Conservation (phyloP, 2,797 vertebrate species). For the Morelia viridis region DNA sequence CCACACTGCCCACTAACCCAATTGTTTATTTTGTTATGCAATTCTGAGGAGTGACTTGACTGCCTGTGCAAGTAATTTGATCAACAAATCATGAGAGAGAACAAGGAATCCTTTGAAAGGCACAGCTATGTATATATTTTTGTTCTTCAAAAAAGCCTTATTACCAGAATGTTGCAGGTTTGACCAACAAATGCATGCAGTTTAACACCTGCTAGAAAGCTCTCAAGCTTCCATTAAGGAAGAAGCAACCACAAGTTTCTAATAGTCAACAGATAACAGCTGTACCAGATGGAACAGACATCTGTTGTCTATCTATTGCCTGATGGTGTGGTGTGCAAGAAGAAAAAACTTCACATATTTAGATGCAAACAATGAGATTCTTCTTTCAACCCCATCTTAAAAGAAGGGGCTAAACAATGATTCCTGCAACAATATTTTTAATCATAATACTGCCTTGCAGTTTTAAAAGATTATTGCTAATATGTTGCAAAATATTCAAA, state of each 20-base stretch:
- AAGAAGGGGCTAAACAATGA: background rate
- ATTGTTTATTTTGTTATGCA: constrained; percentile 29
- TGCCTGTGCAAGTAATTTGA: constrained; percentile 27
- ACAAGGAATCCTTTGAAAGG: constrained; percentile 23
- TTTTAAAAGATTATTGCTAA: background rate
- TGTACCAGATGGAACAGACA: background rate
- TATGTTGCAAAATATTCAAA: background rate
- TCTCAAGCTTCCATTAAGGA: constrained; percentile 5
- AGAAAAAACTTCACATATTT: background rate
- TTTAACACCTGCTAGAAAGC: constrained; percentile 17
- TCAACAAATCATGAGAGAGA: constrained; percentile 18
- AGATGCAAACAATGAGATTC: background rate
- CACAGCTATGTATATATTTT: constrained; percentile 10
- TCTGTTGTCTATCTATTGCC: accelerated
- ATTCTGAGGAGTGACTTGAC: constrained; percentile 12
- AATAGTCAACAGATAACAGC: background rate
- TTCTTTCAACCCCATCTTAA: background rate
- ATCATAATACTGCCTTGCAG: background rate
- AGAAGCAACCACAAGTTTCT: background rate
- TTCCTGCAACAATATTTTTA: background rate
- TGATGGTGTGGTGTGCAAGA: background rate
- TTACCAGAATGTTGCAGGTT: constrained; percentile 5
- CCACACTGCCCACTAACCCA: background rate
- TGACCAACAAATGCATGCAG: constrained; percentile 11
- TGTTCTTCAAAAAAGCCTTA: background rate